These are phyloP conservation scores for Anomalospiza imberbis DNA, from an alignment of 2,797 vertebrate species.

Conservation along the genomic window DNA sequence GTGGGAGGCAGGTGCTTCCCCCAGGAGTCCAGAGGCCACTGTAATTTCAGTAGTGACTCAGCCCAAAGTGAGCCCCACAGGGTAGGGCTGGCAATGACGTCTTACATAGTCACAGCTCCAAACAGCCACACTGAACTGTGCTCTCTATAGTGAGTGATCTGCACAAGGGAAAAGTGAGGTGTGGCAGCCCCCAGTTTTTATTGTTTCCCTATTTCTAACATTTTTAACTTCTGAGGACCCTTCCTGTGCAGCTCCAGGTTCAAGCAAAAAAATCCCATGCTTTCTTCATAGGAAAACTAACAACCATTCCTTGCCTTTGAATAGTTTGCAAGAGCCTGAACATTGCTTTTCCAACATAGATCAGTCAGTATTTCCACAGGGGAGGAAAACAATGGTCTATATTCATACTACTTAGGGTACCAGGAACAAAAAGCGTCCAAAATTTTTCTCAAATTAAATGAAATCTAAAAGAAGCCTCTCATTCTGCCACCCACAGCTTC, in stretches of 20 bases:
- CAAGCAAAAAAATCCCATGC: background rate
- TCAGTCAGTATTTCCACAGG: background rate
- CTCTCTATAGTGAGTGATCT: background rate
- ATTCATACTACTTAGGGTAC: background rate
- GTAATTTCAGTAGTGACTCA: background rate
- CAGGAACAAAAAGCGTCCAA: background rate
- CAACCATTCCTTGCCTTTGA: background rate
- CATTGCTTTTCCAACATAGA: background rate
- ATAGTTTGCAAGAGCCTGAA: background rate
- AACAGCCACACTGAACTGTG: background rate
- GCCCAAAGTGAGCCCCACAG: background rate
- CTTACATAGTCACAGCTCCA: accelerated
- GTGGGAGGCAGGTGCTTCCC: background rate
- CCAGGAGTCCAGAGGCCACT: background rate
- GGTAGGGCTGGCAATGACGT: accelerated
- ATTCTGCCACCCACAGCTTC: background rate
- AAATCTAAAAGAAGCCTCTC: background rate
- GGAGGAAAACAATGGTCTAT: background rate
- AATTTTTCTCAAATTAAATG: background rate
- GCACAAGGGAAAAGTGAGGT: background rate
- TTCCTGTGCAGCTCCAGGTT: background rate
- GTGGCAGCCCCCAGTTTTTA: background rate
- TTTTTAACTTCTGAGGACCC: background rate
- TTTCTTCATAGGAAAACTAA: background rate
- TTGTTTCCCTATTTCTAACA: background rate